A percentile compares a stretch with the other conserved stretches of the same genome.
Conservation (phyloP, 2,113 vertebrate genomes). For the Urocolius indicus region DNA sequence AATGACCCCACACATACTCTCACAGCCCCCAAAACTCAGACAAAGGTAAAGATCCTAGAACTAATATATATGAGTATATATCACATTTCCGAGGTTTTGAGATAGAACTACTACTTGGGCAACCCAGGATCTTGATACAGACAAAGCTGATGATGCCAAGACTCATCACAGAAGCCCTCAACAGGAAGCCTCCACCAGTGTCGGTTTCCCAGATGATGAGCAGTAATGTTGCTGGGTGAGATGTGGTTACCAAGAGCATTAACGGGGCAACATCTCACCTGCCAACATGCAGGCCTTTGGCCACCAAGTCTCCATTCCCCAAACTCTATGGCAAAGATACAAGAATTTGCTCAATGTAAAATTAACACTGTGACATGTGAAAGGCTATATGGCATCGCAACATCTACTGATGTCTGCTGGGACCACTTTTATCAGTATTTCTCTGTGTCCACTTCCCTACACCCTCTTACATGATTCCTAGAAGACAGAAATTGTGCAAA, state of each 20-base stretch:
- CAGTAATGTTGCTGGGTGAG: fast-evolving
- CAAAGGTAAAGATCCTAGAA: not conserved
- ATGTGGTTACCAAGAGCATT: fast-evolving
- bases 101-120: not conserved
- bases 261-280: not conserved
- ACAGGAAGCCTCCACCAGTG: not conserved
- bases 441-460: not conserved
- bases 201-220: not conserved
- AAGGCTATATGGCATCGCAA: not conserved
- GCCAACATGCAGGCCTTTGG: not conserved
- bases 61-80: not conserved
- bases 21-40: not conserved
- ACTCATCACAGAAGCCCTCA: not conserved
- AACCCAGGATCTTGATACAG: fast-evolving
- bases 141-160: not conserved
- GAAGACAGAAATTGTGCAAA: not conserved
- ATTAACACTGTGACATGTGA: not conserved
- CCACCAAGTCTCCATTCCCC: not conserved
- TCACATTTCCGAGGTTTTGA: not conserved
- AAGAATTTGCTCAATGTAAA: not conserved
- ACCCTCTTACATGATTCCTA: not conserved
- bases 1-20: not conserved
- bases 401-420: not conserved
- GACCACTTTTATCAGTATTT: not conserved
- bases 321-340: not conserved